phyloP scores from a whole-genome alignment of 30 jellyfish, hydroid and myxozoan species.

The Aurelia sp. region DNA sequence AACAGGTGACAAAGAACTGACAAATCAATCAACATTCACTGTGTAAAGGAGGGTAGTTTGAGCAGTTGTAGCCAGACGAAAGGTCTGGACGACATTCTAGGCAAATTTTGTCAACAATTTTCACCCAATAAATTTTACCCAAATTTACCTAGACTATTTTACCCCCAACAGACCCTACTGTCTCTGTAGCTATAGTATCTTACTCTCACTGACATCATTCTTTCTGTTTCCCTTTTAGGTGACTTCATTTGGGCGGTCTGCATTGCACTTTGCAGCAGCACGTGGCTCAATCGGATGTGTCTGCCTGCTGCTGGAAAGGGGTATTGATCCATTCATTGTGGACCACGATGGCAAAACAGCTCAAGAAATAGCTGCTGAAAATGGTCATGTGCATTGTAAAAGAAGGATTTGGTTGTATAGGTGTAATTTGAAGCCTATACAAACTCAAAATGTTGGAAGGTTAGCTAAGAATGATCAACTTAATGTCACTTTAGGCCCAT shows the following conservation, averaged over 20 bases:
- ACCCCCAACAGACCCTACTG: no score
- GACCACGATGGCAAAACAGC: constrained; percentile 63
- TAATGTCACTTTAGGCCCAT: background rate
- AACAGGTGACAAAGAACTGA: no score
- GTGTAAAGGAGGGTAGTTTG: no score
- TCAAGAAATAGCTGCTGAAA: constrained; percentile 51
- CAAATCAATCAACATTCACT: no score
- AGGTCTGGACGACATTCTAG: no score
- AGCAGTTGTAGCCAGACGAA: no score
- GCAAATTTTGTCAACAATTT: no score
- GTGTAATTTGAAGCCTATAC: constrained; percentile 46
- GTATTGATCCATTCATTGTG: constrained; percentile 34
- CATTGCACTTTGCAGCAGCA: constrained; percentile 67
- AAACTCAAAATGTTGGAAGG: background rate
- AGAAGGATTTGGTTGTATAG: constrained; percentile 62
- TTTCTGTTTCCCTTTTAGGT: background rate
- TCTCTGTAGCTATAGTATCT: no score
- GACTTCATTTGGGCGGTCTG: constrained; percentile 51
- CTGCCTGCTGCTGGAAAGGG: constrained; percentile 43
- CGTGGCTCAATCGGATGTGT: constrained; percentile 69
- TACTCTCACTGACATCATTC: no score
- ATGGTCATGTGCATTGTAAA: constrained; percentile 58
- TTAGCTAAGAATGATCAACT: background rate
- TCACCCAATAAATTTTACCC: no score
- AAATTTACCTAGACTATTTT: no score